Conservation (phyloP, 2,797 vertebrate species). For the Phylloscopus collybita region DNA sequence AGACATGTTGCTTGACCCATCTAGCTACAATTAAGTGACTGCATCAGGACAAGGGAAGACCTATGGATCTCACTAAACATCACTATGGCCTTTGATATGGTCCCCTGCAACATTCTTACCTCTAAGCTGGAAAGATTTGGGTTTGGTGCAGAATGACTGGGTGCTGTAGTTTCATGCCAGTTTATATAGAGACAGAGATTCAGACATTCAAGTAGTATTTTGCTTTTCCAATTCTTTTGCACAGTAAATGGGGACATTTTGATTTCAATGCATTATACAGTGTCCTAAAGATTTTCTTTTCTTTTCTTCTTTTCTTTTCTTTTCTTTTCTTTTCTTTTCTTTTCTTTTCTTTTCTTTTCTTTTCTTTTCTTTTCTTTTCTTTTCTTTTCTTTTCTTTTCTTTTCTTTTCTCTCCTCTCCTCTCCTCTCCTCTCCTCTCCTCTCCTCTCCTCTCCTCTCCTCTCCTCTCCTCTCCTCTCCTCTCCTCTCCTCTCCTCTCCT, state of each 20-base stretch:
- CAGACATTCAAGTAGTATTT: not conserved
- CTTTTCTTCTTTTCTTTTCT: too few relatives aligned
- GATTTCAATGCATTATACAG: not conserved
- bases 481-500: too few relatives aligned
- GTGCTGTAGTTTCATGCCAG: not conserved
- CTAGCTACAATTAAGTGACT: not conserved
- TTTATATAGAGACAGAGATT: not conserved
- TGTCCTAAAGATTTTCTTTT: not conserved
- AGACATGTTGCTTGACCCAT: not conserved
- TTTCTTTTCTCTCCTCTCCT: too few relatives aligned
- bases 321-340: too few relatives aligned
- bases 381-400: too few relatives aligned
- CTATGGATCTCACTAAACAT: not conserved
- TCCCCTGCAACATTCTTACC: not conserved
- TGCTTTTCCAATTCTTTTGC: not conserved
- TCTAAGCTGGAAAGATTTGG: not conserved
- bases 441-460: too few relatives aligned
- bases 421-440: too few relatives aligned
- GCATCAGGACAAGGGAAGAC: not conserved
- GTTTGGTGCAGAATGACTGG: not conserved
- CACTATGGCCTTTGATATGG: not conserved
- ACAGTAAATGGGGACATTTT: not conserved
- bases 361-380: too few relatives aligned
- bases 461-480: too few relatives aligned
- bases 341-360: too few relatives aligned